Evolutionary conservation across 2,888 invertebrate species (phyloP).

Genomic region (Phymatocera aterrima): DNA sequence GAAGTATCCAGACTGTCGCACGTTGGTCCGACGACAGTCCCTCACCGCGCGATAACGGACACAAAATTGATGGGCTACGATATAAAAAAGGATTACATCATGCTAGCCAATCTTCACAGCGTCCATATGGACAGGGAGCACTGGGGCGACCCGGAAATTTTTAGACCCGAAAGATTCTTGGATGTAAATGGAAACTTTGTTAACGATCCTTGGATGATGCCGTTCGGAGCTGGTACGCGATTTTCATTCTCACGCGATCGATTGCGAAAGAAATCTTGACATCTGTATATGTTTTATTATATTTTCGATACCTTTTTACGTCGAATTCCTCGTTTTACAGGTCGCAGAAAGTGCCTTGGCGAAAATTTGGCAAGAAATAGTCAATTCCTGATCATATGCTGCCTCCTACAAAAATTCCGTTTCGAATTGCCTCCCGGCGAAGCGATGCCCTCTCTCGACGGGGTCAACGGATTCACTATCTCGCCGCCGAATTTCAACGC

Average conservation of each 20-base stretch:
- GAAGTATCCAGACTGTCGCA: constrained; percentile 61
- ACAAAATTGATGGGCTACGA: constrained; percentile 53
- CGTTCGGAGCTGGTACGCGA: constrained; percentile 53
- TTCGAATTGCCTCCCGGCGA: constrained; percentile 64
- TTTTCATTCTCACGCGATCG: not conserved
- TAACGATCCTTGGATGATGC: constrained; percentile 52
- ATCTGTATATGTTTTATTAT: too few relatives aligned
- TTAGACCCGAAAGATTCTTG: constrained; percentile 59
- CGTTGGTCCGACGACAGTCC: constrained; percentile 54
- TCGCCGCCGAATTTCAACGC: constrained; percentile 43
- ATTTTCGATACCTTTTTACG: too few relatives aligned
- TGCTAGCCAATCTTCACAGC: constrained; percentile 55
- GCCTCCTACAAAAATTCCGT: constrained; percentile 77
- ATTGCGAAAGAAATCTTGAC: not conserved
- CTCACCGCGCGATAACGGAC: constrained; percentile 55
- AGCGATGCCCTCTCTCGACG: not conserved
- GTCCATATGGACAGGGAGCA: constrained; percentile 58
- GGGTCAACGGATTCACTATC: constrained; percentile 40
- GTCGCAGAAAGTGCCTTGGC: constrained; percentile 81
- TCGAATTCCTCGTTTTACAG: constrained; percentile 74
- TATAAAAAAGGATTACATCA: constrained; percentile 51
- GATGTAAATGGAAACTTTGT: constrained; percentile 46
- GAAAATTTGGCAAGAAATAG: constrained; percentile 80
- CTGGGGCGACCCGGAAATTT: constrained; percentile 58
- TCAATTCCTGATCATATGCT: constrained; percentile 78